These are phyloP conservation scores for Tringa solitaria DNA, from an alignment of 2,113 vertebrate genomes.

Conservation along the genomic window DNA sequence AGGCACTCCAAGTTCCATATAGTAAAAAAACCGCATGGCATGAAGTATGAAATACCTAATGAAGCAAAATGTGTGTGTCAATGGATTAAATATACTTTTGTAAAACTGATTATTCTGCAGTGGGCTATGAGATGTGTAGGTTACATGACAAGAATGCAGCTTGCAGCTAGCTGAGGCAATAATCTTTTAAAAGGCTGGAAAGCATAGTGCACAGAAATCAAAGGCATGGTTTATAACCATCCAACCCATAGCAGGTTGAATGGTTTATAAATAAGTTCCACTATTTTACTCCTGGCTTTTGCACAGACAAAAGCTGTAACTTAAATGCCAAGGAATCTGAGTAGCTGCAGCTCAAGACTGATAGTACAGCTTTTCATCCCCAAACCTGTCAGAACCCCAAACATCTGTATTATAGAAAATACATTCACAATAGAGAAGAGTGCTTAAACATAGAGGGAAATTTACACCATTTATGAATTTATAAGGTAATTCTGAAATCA, in stretches of 20 bases:
- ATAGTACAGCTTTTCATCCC: neutral
- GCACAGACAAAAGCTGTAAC: neutral
- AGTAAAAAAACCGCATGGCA: neutral
- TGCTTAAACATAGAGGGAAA: neutral
- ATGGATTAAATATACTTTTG: neutral
- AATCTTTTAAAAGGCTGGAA: neutral
- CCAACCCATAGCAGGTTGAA: neutral
- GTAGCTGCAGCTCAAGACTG: neutral
- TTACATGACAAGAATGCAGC: neutral
- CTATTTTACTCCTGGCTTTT: neutral
- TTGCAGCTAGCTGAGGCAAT: neutral
- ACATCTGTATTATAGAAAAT: neutral
- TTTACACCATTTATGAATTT: neutral
- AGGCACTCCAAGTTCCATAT: neutral
- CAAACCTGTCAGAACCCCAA: neutral
- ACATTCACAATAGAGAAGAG: neutral
- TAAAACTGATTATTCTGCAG: neutral
- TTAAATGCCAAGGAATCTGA: neutral
- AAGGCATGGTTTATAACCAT: neutral
- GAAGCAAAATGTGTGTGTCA: neutral
- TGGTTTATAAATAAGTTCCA: neutral
- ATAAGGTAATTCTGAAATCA: neutral
- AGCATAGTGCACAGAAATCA: neutral
- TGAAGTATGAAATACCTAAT: neutral
- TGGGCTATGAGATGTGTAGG: neutral